phyloP scores from a whole-genome alignment of 2,797 vertebrate species.

The Dendrocincla fuliginosa region DNA sequence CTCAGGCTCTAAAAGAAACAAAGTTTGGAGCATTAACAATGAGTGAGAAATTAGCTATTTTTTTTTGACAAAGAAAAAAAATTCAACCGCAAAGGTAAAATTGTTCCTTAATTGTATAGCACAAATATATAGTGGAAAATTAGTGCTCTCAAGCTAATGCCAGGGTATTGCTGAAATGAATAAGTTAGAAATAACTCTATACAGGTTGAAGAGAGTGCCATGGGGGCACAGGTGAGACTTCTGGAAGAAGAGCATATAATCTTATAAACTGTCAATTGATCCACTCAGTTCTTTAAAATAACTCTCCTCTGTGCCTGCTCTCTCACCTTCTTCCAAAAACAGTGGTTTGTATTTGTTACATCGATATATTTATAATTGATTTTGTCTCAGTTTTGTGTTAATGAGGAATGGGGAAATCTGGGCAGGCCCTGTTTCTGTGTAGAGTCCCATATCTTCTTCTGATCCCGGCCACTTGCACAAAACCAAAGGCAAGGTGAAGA shows the following conservation, averaged over 20 bases:
- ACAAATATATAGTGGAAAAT: neutral
- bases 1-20: neutral
- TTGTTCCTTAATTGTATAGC: neutral
- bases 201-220: rapidly evolving
- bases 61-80: neutral
- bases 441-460: neutral
- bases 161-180: neutral
- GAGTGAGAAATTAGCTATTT: neutral
- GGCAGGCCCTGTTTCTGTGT: neutral
- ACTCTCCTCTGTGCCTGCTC: rapidly evolving
- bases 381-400: neutral
- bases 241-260: neutral
- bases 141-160: neutral
- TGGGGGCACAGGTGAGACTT: neutral
- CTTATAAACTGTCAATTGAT: neutral
- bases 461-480: neutral
- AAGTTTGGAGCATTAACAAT: neutral
- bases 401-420: neutral
- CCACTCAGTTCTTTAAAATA: neutral
- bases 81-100: neutral
- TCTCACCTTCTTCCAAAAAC: neutral
- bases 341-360: neutral
- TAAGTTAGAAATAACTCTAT: neutral
- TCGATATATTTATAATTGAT: neutral
- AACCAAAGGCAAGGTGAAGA: neutral